These are phyloP conservation scores for Allacma fusca DNA, from an alignment of 2,888 invertebrate genomes.

Conservation along the genomic window DNA sequence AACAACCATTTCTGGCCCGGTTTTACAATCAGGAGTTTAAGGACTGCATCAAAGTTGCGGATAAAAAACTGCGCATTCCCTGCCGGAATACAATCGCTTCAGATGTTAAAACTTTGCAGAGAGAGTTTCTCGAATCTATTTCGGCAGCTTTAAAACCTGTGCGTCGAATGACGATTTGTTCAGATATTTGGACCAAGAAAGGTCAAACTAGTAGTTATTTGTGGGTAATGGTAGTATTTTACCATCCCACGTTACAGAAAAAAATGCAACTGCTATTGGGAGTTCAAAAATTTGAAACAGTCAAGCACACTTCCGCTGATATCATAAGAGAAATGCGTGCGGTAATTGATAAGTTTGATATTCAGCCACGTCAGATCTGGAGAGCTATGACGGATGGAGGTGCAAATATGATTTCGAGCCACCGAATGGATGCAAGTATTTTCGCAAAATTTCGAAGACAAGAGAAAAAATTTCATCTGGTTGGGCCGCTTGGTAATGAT, in stretches of 20 bases:
- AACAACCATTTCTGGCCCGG: not conserved
- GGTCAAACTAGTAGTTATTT: constrained; percentile 6
- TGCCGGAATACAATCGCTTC: not conserved
- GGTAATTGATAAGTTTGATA: not conserved
- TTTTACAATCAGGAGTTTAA: constrained; percentile 13
- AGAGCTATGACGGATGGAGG: constrained; percentile 24
- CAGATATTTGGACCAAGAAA: constrained; percentile 30
- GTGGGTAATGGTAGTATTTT: not conserved
- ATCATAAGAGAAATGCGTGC: constrained; percentile 19
- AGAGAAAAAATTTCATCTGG: too few relatives aligned
- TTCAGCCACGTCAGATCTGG: constrained; percentile 2
- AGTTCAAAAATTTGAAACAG: constrained; percentile 3
- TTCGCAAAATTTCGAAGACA: not conserved
- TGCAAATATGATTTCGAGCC: constrained; percentile 10
- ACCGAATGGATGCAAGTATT: not conserved
- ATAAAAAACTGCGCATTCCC: not conserved
- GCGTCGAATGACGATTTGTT: not conserved
- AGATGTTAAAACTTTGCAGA: not conserved
- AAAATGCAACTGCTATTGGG: constrained; percentile 15
- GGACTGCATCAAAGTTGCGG: not conserved
- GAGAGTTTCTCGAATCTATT: not conserved
- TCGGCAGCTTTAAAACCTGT: not conserved
- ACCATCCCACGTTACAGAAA: not conserved
- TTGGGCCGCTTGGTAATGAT: too few relatives aligned
- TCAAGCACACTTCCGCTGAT: not conserved